These are phyloP conservation scores for Copsychus sechellarum DNA, from an alignment of 2,113 vertebrate genomes.

Conservation along the genomic window DNA sequence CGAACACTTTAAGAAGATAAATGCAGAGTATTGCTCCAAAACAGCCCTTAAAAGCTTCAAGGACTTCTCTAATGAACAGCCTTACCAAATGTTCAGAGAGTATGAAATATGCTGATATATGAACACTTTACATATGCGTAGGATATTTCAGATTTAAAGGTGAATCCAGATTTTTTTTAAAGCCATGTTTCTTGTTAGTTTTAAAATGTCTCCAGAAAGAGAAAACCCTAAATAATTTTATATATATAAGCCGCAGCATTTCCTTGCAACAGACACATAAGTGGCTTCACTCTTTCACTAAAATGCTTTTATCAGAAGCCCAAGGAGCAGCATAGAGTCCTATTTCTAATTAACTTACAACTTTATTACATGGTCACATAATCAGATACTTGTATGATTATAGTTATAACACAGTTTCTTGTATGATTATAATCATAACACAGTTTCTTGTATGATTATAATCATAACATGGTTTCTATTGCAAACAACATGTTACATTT, in stretches of 20 bases:
- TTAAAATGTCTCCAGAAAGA: not conserved
- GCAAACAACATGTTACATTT: not conserved
- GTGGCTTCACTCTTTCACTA: not conserved
- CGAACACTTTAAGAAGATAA: not conserved
- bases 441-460: not conserved
- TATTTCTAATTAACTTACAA: not conserved
- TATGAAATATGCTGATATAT: not conserved
- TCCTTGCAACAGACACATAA: accelerated
- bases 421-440: not conserved
- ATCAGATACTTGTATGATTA: not conserved
- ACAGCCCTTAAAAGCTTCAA: not conserved
- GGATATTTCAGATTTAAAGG: not conserved
- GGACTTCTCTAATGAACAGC: not conserved
- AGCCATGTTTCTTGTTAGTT: not conserved
- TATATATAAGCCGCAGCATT: not conserved
- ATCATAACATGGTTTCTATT: not conserved
- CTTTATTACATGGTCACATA: accelerated
- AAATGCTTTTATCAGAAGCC: not conserved
- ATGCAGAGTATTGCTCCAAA: not conserved
- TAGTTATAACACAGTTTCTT: not conserved
- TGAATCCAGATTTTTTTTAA: not conserved
- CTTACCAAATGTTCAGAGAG: not conserved
- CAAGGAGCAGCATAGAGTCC: not conserved
- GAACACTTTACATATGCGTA: not conserved
- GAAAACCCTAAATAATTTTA: not conserved